Conservation (phyloP, 2,113 vertebrate genomes). For the Madoqua kirkii region DNA sequence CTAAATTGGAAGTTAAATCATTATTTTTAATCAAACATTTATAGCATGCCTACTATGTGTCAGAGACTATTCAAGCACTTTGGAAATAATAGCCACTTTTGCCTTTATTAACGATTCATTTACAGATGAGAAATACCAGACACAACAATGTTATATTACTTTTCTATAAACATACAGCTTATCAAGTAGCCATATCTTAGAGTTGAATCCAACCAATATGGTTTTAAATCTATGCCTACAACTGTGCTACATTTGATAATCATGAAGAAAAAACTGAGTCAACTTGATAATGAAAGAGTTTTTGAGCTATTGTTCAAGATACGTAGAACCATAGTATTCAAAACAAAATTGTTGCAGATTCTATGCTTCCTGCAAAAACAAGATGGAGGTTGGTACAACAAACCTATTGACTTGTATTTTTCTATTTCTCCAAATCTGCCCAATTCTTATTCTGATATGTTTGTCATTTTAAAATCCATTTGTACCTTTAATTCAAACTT, state of each 20-base stretch:
- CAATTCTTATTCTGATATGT: background rate
- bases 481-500: background rate
- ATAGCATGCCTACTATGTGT: background rate
- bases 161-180: background rate
- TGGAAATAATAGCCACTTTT: background rate
- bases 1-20: background rate
- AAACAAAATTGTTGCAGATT: background rate
- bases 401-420: background rate
- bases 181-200: background rate
- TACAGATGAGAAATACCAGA: background rate
- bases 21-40: background rate
- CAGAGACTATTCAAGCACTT: background rate
- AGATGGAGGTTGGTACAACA: background rate
- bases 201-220: background rate
- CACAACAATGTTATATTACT: background rate
- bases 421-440: background rate
- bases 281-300: background rate
- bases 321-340: background rate
- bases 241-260: background rate
- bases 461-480: background rate
- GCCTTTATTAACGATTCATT: background rate
- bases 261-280: background rate
- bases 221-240: background rate
- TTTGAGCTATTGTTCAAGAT: background rate
- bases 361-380: background rate